Conservation (phyloP, 2,797 vertebrate species). For the Poeciliopsis infans region DNA sequence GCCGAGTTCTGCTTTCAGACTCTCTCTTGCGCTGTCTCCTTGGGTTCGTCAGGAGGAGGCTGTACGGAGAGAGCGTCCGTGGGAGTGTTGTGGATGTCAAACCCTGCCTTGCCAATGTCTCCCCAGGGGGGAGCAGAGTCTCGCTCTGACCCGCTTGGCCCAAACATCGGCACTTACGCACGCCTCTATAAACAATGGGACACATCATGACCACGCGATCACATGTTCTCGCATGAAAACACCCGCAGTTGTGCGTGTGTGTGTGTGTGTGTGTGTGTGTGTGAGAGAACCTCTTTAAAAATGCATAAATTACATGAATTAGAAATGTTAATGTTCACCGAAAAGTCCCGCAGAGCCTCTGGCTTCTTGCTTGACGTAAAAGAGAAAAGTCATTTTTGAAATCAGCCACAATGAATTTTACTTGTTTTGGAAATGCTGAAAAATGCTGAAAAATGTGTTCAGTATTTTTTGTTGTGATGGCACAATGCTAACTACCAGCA, state of each 20-base stretch:
- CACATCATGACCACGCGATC: neutral
- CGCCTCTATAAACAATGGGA: neutral
- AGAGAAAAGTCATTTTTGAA: neutral
- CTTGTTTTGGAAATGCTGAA: neutral
- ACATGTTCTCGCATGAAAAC: neutral
- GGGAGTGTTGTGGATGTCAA: neutral
- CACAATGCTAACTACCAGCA: neutral
- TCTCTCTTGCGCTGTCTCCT: neutral
- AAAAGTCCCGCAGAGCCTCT: neutral
- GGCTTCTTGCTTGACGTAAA: neutral
- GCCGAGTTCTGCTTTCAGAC: neutral
- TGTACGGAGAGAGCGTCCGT: neutral
- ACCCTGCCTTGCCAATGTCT: neutral
- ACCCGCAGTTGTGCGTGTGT: neutral
- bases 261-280: neutral
- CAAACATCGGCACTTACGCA: neutral
- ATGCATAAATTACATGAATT: neutral
- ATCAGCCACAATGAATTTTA: neutral
- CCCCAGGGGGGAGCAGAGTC: neutral
- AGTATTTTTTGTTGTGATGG: neutral
- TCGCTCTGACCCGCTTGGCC: neutral
- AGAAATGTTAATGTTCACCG: neutral
- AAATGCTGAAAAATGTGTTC: neutral
- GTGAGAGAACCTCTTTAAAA: neutral
- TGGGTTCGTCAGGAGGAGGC: neutral